Evolutionary conservation across 2,888 invertebrate species (phyloP), one percentile per base, ranked within the genome.

Genomic region (Panopea generosa): DNA sequence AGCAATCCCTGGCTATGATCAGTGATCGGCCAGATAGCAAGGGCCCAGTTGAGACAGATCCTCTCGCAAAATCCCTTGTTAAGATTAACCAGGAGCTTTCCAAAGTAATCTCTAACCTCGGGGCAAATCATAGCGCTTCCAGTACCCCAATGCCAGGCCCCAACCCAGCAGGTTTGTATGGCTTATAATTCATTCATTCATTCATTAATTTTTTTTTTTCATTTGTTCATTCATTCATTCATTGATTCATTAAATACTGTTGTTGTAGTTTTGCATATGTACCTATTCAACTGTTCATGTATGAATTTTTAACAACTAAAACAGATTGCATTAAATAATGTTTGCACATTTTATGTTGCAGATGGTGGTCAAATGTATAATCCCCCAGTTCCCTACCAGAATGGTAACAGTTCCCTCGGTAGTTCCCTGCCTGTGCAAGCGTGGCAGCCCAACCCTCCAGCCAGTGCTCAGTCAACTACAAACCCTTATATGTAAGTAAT

Each of bases 51-150:
- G 68, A 67, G 18, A 70, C 68, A 47, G 82, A 84, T 20, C 82
- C 85, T 7, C 74, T 87, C 11, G 86, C 88, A 20, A 75, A 83
- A 24, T 87, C 90, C 9, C 82, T 91, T 14, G 79, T 84, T 47
- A 87, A 84, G 66, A 90, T 91, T 43, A 90, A 90, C 84, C 79
- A 76, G 6, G 90, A 91, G 59, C 81, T 91, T 38, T 83, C 88
- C 27, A 80, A 82, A 9, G 88, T 90, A 11, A 87, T 91, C 60
- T 73, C 78, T 56, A 66, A 74, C 52, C 65, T 86, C 0, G 82
- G 84, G 24, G 63, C 68, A 45, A 84, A 73, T 60, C 70, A 60
- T 14, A 81, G 76, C 62, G 71, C 77, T 16, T 73, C 75, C 26
- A 82, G 78, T 62, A 78, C 82, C 24, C 82, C 80, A 1, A 49